phyloP scores from a whole-genome alignment of 1,140 invertebrate species.

The Neotoxoptera formosana region DNA sequence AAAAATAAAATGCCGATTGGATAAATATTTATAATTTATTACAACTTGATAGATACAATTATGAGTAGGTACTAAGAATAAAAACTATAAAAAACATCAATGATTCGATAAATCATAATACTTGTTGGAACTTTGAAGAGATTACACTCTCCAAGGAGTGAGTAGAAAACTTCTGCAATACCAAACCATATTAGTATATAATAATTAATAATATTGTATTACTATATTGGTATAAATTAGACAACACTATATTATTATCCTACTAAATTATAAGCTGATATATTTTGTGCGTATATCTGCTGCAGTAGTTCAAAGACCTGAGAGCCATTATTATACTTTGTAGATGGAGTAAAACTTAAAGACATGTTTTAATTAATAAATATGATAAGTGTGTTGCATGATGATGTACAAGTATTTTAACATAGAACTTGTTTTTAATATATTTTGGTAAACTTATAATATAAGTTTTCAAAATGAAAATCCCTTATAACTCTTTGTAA shows the following conservation, averaged over 20 bases:
- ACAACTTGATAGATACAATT: neutral
- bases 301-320: neutral
- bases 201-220: neutral
- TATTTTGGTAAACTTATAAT: neutral
- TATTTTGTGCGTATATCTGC: neutral
- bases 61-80: neutral
- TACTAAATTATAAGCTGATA: neutral
- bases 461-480: neutral
- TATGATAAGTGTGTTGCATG: neutral
- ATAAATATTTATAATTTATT: neutral
- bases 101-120: neutral
- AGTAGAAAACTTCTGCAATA: neutral
- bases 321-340: neutral
- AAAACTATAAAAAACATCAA: neutral
- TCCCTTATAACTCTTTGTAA: neutral
- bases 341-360: neutral
- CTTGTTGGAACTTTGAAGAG: neutral
- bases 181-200: neutral
- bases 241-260: neutral
- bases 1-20: neutral
- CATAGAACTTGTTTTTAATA: neutral
- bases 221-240: neutral
- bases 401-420: constrained; percentile 5
- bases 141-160: neutral
- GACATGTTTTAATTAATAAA: neutral